Percentiles rank a stretch among this genome's conserved stretches.
Evolutionary conservation across 1,140 invertebrate genomes (phyloP).

Genomic region (Megalonaias nervosa): DNA sequence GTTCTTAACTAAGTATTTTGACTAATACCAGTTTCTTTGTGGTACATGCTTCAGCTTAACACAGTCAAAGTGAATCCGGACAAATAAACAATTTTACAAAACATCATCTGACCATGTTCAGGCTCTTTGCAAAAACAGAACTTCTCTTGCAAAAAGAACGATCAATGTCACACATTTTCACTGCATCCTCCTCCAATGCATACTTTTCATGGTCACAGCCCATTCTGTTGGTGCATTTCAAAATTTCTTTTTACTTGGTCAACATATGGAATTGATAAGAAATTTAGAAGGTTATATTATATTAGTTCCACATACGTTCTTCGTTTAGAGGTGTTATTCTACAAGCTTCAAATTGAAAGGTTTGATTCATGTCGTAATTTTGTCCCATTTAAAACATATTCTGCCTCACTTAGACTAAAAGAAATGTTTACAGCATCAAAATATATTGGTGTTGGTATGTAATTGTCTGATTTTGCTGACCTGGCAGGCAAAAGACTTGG

Average conservation of each 20-base stretch:
- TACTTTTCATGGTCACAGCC: background rate
- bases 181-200: background rate
- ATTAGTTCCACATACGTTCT: conserved; percentile 4
- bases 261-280: background rate
- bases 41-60: conserved; percentile 7
- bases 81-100: too few species aligned
- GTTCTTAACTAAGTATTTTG: background rate
- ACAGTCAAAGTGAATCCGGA: conserved; percentile 20
- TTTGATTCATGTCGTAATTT: background rate
- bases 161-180: background rate
- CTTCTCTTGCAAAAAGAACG: background rate
- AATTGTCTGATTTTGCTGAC: conserved; percentile 5
- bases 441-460: conserved; percentile 11
- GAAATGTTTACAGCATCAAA: conserved; percentile 3
- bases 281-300: background rate
- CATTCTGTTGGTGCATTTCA: background rate
- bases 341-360: conserved; percentile 16
- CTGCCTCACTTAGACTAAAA: too few species aligned
- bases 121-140: conserved; percentile 7
- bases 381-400: too few species aligned
- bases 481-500: conserved; percentile 20
- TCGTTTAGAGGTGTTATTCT: conserved; percentile 20
- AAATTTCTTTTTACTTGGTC: background rate
- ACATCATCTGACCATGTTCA: conserved; percentile 10
- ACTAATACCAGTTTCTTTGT: conserved; percentile 15